Conservation (phyloP, 2,797 vertebrate genomes). For the Trachops cirrhosus region DNA sequence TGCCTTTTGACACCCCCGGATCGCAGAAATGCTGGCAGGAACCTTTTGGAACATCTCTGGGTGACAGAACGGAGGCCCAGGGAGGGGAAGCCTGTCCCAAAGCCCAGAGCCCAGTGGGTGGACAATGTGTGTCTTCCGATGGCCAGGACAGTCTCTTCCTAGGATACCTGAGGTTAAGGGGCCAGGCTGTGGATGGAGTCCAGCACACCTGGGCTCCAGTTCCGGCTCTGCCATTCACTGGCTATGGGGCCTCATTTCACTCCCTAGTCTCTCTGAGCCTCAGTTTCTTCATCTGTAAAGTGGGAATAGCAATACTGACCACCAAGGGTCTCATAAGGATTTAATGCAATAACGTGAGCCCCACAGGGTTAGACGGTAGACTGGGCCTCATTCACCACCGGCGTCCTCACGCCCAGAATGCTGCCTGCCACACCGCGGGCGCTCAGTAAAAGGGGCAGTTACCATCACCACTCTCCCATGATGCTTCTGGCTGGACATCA, state of each 20-base stretch:
- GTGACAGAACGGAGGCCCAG: background rate
- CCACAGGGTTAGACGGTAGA: background rate
- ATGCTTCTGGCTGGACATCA: background rate
- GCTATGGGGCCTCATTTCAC: background rate
- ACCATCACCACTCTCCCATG: too few species aligned
- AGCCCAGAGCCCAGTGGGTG: background rate
- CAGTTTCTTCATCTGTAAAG: background rate
- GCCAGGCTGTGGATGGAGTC: background rate
- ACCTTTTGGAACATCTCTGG: background rate
- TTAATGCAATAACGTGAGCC: background rate
- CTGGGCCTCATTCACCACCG: background rate
- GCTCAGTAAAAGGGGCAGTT: background rate
- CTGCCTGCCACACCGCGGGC: background rate
- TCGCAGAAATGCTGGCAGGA: background rate
- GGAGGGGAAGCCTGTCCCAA: background rate
- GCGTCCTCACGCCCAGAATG: background rate
- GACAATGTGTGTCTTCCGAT: rapidly evolving
- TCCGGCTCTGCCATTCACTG: background rate
- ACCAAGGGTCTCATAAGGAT: background rate
- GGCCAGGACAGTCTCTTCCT: background rate
- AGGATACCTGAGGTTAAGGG: background rate
- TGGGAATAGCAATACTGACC: too few species aligned
- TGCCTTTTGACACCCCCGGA: background rate
- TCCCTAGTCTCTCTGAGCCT: background rate
- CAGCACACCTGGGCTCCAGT: background rate